These are phyloP conservation scores for Leucoraja erinaceus DNA, from an alignment of 2,113 vertebrate genomes.

Conservation along the genomic window DNA sequence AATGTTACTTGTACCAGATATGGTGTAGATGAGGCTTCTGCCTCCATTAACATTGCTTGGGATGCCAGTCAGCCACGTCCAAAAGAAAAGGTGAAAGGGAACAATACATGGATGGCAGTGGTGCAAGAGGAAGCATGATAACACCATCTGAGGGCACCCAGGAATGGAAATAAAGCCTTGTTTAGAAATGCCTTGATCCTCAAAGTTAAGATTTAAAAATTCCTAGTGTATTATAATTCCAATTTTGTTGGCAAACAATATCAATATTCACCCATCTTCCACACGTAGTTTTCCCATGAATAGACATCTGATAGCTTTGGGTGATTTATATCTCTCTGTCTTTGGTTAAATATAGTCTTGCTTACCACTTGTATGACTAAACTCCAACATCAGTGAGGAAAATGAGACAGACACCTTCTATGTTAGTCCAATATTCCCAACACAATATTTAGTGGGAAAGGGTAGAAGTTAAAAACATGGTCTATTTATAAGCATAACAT, in stretches of 20 bases:
- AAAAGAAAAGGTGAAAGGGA: background rate
- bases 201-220: background rate
- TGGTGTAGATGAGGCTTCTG: background rate
- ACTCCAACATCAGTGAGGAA: background rate
- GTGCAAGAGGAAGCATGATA: background rate
- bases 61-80: background rate
- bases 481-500: background rate
- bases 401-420: background rate
- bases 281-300: background rate
- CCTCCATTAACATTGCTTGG: background rate
- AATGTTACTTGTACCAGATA: background rate
- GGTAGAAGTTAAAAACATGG: background rate
- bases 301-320: background rate
- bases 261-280: background rate
- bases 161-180: background rate
- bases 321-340: background rate
- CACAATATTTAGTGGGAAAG: background rate
- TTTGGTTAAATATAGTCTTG: background rate
- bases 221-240: background rate
- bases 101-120: background rate
- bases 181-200: background rate
- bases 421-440: background rate
- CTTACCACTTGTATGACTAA: background rate
- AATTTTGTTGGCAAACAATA: background rate
- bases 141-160: background rate